Percentiles rank a stretch among this genome's conserved stretches.
phyloP scores from a whole-genome alignment of 1,140 invertebrate species.

The Bombus vancouverensis region DNA sequence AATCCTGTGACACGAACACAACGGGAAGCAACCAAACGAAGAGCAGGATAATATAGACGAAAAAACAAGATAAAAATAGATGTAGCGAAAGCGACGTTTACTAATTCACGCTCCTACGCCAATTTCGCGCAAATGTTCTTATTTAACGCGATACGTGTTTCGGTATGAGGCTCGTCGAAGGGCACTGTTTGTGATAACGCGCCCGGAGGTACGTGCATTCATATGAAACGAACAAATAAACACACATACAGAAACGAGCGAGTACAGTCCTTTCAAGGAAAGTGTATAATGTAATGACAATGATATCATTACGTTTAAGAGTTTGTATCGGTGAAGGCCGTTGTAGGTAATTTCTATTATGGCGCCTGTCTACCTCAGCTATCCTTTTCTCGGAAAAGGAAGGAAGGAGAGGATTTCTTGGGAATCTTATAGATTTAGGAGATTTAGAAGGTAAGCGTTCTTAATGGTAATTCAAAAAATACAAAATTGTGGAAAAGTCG shows the following conservation, averaged over 20 bases:
- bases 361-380: neutral
- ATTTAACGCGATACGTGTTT: slow-evolving; percentile 61
- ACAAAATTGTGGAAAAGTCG: neutral
- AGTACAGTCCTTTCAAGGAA: neutral
- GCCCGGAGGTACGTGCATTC: slow-evolving; percentile 5
- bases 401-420: neutral
- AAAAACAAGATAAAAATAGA: neutral
- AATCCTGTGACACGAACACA: neutral
- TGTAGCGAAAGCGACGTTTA: slow-evolving; percentile 42
- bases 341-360: neutral
- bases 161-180: slow-evolving; percentile 42
- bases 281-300: neutral
- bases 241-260: neutral
- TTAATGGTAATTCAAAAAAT: neutral
- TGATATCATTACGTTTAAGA: neutral
- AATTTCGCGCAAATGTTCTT: slow-evolving; percentile 60
- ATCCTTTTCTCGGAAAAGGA: neutral
- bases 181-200: slow-evolving; percentile 68
- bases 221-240: neutral
- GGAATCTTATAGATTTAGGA: neutral
- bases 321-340: neutral
- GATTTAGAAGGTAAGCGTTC: neutral
- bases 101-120: slow-evolving; percentile 58
- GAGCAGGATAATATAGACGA: neutral
- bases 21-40: neutral